These are phyloP conservation scores for Neotoxoptera formosana DNA, from an alignment of 1,140 invertebrate genomes.

Conservation along the genomic window DNA sequence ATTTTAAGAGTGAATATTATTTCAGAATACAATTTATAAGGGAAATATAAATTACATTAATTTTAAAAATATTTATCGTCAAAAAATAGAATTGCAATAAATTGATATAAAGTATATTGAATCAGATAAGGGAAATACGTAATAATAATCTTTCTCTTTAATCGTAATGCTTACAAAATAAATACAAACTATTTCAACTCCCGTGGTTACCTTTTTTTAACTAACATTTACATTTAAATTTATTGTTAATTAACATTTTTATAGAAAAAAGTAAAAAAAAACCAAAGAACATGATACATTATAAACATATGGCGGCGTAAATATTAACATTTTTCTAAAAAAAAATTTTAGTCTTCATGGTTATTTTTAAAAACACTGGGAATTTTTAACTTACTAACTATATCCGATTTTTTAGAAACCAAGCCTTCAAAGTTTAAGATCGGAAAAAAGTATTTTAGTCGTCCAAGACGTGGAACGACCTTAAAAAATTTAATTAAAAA, in stretches of 20 bases:
- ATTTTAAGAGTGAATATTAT: neutral
- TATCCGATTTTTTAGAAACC: neutral
- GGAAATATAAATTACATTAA: neutral
- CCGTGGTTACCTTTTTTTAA: too few relatives aligned
- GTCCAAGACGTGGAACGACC: neutral
- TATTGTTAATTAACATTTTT: too few relatives aligned
- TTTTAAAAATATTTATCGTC: neutral
- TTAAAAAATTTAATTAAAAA: neutral
- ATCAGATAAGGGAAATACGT: neutral
- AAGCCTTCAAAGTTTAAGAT: neutral
- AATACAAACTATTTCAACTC: neutral
- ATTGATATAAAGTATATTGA: neutral
- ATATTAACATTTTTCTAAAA: neutral
- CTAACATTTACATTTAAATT: too few relatives aligned
- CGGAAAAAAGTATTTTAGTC: neutral
- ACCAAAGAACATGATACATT: neutral
- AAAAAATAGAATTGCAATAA: neutral
- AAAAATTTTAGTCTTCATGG: neutral
- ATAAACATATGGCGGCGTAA: neutral
- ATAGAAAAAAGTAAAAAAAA: too few relatives aligned
- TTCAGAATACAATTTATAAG: neutral
- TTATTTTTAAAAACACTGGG: neutral
- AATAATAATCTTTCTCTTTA: neutral
- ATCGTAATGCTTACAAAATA: neutral
- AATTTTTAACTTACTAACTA: neutral